Evolutionary conservation across 2,888 invertebrate species (phyloP).

Genomic region (Trachelus iudaicus): DNA sequence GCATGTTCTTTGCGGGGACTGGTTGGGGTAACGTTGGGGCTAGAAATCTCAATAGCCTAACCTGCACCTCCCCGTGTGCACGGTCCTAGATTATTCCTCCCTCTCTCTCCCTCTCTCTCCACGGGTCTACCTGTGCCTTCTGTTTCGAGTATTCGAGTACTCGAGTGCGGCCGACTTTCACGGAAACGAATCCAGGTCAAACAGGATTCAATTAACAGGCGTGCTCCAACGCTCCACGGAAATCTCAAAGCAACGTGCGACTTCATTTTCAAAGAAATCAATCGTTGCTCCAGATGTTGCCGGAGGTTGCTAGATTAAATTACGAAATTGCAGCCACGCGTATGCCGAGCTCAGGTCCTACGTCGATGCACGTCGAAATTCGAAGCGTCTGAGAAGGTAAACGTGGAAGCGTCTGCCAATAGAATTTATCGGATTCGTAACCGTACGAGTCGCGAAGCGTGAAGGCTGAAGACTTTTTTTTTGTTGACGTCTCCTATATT

Average conservation of each 20-base stretch:
- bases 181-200: slow-evolving; percentile 2
- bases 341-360: neutral
- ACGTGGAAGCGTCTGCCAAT: neutral
- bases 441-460: neutral
- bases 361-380: neutral
- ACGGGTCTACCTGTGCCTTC: neutral
- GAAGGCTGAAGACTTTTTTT: neutral
- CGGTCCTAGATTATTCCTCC: neutral
- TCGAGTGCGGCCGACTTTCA: neutral
- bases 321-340: neutral
- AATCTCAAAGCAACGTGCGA: neutral
- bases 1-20: neutral
- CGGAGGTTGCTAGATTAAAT: neutral
- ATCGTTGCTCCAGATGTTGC: neutral
- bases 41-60: neutral
- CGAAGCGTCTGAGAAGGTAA: neutral
- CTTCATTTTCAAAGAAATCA: neutral
- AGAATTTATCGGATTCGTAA: neutral
- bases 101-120: neutral
- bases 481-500: neutral
- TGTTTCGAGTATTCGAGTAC: neutral
- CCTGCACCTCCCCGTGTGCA: neutral
- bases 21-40: neutral
- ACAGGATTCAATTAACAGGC: slow-evolving; percentile 1
- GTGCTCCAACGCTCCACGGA: neutral